A percentile compares a stretch with the other conserved stretches of the same genome.
phyloP scores from a whole-genome alignment of 2,888 invertebrate species.

The Drosophila kokeensis region DNA sequence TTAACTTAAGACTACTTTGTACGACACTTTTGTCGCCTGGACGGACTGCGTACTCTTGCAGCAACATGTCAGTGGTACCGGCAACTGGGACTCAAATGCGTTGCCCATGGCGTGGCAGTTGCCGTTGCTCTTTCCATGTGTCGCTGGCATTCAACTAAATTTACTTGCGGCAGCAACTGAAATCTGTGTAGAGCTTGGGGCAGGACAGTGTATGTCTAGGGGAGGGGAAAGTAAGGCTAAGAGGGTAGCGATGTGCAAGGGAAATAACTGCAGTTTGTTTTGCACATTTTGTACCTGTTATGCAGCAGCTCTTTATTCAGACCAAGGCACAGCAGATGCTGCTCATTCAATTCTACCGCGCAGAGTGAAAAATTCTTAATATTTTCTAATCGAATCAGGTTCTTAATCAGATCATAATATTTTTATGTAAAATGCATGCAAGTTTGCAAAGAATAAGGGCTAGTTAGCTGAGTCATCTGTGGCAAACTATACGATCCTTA shows the following conservation, averaged over 20 bases:
- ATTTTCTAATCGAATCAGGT: neutral
- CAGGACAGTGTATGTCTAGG: neutral
- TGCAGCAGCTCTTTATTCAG: conserved; percentile 22
- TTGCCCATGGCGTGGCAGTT: conserved; percentile 17
- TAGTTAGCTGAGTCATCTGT: no score
- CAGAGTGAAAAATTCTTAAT: neutral
- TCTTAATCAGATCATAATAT: neutral
- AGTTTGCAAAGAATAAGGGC: neutral
- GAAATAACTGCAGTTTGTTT: conserved; percentile 47
- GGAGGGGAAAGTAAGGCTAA: neutral
- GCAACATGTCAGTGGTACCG: conserved; percentile 45
- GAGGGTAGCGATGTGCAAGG: neutral
- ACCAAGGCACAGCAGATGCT: conserved; percentile 29
- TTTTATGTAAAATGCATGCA: neutral
- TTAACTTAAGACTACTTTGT: neutral
- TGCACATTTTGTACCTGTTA: conserved; percentile 38
- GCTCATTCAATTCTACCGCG: conserved; percentile 3
- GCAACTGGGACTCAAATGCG: conserved; percentile 17
- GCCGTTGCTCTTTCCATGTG: conserved; percentile 24
- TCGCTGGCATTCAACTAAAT: conserved; percentile 44
- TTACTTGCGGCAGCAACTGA: conserved; percentile 36
- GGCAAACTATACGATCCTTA: neutral
- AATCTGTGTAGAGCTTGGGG: conserved; percentile 24
- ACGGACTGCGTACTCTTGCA: conserved; percentile 39
- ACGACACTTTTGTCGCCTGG: conserved; percentile 42